A percentile compares a stretch with the other conserved stretches of the same genome.
These are phyloP conservation scores for Drosophila greeni DNA, from an alignment of 2,888 invertebrate genomes.

Conservation along the genomic window DNA sequence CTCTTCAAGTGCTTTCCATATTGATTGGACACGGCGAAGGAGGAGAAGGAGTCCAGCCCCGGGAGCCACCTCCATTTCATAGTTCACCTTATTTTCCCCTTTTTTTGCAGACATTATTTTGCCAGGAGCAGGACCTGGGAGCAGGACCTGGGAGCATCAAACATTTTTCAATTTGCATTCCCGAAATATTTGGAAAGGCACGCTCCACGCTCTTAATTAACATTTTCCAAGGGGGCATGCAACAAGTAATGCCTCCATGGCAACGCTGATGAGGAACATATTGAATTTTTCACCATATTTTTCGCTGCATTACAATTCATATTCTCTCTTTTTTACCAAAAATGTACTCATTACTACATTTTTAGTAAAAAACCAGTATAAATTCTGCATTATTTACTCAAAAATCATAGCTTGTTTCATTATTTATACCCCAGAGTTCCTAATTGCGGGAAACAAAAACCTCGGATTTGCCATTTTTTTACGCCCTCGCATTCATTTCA, in stretches of 20 bases:
- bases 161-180: slow-evolving; percentile 53
- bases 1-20: slow-evolving; percentile 58
- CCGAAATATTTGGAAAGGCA: slow-evolving; percentile 13
- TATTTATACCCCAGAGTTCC: not conserved
- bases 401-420: not conserved
- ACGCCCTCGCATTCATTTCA: slow-evolving; percentile 16
- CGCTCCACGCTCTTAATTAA: slow-evolving; percentile 51
- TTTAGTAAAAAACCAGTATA: not conserved
- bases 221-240: slow-evolving; percentile 34
- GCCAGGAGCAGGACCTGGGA: slow-evolving; percentile 1
- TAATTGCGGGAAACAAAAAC: slow-evolving; percentile 1
- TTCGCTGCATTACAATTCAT: not conserved
- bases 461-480: not conserved
- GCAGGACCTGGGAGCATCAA: slow-evolving; percentile 14
- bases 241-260: slow-evolving; percentile 39
- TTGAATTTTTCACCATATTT: not conserved
- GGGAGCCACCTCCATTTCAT: slow-evolving; percentile 3
- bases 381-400: not conserved
- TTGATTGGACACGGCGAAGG: slow-evolving; percentile 52
- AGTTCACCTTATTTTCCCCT: slow-evolving; percentile 19
- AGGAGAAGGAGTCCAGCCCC: slow-evolving; percentile 2
- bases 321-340: no score
- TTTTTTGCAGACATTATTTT: slow-evolving; percentile 16
- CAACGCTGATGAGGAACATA: not conserved
- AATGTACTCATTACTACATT: no score